Percentiles rank a stretch among this genome's conserved stretches.
Conservation (phyloP, 2,113 vertebrate genomes). For the Furnarius figulus region DNA sequence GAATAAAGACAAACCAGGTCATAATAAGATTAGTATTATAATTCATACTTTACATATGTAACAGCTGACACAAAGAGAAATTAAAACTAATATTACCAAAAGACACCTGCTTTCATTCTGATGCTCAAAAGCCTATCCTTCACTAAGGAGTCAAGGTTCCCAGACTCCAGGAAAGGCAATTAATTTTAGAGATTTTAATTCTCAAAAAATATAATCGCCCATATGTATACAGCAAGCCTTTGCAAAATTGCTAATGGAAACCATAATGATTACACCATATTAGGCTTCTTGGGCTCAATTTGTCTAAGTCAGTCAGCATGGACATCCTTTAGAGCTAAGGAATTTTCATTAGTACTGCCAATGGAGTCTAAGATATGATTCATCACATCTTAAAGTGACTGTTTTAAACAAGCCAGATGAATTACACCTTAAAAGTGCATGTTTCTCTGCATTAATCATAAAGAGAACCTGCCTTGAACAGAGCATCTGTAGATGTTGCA, state of each 20-base stretch:
- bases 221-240: background rate
- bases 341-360: conserved; percentile 27
- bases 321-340: background rate
- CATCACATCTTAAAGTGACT: conserved; percentile 23
- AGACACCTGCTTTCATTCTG: background rate
- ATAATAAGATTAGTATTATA: conserved; percentile 22
- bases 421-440: conserved; percentile 1
- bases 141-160: background rate
- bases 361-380: background rate
- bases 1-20: background rate
- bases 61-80: background rate
- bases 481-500: background rate
- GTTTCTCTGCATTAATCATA: background rate
- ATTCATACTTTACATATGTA: conserved; percentile 3
- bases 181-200: background rate
- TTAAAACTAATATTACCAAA: background rate
- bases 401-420: conserved; percentile 15
- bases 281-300: background rate
- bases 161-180: background rate
- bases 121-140: background rate
- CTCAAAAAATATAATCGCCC: background rate
- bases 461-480: background rate
- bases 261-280: background rate
- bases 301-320: conserved; percentile 1
- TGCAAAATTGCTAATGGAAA: background rate